Percentiles rank a stretch among this genome's conserved stretches.
Conservation (phyloP, 2,888 invertebrate genomes). For the Cephalotes varians region DNA sequence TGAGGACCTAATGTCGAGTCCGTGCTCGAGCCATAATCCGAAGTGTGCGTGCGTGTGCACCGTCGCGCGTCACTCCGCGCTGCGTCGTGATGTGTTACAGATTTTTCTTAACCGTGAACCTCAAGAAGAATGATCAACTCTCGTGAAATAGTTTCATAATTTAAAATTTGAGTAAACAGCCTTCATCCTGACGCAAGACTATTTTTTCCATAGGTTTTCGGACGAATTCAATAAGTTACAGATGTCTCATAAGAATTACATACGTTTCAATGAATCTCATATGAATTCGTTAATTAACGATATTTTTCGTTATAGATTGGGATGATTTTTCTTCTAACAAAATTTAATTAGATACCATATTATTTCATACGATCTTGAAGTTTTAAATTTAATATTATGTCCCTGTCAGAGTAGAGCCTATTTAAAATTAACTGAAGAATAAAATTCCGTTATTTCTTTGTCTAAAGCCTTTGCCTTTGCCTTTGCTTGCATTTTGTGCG, state of each 20-base stretch:
- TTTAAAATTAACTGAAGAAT: not conserved
- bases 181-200: not conserved
- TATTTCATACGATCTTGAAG: not conserved
- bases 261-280: not conserved
- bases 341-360: not conserved
- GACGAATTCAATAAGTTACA: not conserved
- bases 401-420: not conserved
- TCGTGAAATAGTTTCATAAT: not conserved
- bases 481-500: not conserved
- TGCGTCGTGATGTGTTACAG: not conserved
- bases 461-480: too few relatives aligned
- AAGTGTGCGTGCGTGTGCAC: slow-evolving; percentile 67
- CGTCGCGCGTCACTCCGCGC: not conserved
- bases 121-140: slow-evolving; percentile 14
- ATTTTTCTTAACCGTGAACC: slow-evolving; percentile 25
- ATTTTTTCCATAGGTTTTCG: not conserved
- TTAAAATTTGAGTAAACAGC: not conserved
- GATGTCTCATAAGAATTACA: too few relatives aligned
- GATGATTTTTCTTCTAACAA: not conserved
- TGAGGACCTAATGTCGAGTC: slow-evolving; percentile 78
- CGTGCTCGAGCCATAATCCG: slow-evolving; percentile 75
- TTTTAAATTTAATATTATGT: not conserved
- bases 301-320: not conserved
- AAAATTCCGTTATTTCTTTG: not conserved
- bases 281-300: not conserved